Percentiles rank a stretch among this genome's conserved stretches.
phyloP scores from a whole-genome alignment of 2,888 invertebrate genomes.

The Branchipolynoe longqiensis region DNA sequence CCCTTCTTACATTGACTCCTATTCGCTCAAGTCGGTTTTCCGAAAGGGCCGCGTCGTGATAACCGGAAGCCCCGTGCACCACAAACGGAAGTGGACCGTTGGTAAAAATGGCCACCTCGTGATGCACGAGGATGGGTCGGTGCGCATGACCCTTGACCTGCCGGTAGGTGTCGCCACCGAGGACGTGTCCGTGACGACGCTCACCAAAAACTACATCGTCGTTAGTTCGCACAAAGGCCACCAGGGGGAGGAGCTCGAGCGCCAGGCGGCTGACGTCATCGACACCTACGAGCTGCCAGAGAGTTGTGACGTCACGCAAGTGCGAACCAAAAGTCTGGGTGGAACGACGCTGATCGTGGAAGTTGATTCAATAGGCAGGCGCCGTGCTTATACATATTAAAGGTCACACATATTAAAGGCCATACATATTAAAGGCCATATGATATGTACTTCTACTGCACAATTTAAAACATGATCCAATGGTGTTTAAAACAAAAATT shows the following conservation, averaged over 20 bases:
- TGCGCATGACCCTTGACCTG: conserved; percentile 40
- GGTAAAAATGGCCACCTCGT: conserved; percentile 18
- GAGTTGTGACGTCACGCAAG: not conserved
- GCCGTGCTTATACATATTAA: not conserved
- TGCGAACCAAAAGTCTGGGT: conserved; percentile 9
- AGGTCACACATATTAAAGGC: too few species aligned
- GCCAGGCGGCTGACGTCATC: not conserved
- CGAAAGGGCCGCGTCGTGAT: not conserved
- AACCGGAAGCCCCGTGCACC: conserved; percentile 10
- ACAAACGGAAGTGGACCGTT: conserved; percentile 28
- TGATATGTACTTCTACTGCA: too few species aligned
- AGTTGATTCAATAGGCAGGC: not conserved
- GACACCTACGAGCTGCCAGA: conserved; percentile 29
- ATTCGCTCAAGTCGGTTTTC: not conserved
- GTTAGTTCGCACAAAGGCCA: conserved; percentile 17
- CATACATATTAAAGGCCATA: too few species aligned
- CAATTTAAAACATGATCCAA: too few species aligned
- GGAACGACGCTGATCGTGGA: conserved; percentile 3
- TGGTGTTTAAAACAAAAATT: too few species aligned
- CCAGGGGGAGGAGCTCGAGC: not conserved
- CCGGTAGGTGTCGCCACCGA: not conserved
- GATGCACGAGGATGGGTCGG: not conserved
- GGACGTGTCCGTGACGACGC: not conserved
- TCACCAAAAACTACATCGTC: conserved; percentile 18
- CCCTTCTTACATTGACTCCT: conserved; percentile 24